Evolutionary conservation across 2,797 vertebrate genomes (phyloP).

Genomic region (Sebastes diploproa): DNA sequence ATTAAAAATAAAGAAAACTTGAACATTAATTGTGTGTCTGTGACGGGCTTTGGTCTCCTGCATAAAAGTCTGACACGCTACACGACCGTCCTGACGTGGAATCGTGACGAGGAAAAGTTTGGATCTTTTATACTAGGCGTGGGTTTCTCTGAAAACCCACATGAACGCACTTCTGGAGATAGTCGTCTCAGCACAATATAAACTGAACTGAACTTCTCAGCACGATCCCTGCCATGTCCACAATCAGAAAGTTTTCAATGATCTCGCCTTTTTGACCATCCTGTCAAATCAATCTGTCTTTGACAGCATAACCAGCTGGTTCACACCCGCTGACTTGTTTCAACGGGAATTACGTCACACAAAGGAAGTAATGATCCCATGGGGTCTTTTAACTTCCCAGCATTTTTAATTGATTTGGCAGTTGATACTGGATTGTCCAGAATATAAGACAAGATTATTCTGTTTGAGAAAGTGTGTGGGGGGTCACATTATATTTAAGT

Average conservation of each 20-base stretch:
- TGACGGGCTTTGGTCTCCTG: background rate
- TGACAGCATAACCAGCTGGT: background rate
- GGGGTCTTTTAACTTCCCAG: background rate
- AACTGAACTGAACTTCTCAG: background rate
- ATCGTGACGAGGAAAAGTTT: too few relatives aligned
- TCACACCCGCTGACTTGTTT: too few relatives aligned
- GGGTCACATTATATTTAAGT: too few relatives aligned
- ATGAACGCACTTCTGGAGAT: background rate
- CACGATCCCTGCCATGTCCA: background rate
- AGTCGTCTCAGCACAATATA: background rate
- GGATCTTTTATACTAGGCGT: too few relatives aligned
- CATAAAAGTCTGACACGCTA: background rate
- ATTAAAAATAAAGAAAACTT: background rate
- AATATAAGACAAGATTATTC: background rate
- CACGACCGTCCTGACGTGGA: background rate
- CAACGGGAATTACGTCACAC: too few relatives aligned
- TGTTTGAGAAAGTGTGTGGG: too few relatives aligned
- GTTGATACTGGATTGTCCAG: background rate
- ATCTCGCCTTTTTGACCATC: background rate
- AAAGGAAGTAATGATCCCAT: background rate
- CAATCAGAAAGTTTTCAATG: background rate
- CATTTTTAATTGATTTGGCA: background rate
- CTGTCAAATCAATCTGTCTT: background rate
- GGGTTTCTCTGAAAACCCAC: too few relatives aligned
- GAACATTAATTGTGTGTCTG: background rate